phyloP scores from a whole-genome alignment of 2,888 invertebrate species.

The Leucania comma region DNA sequence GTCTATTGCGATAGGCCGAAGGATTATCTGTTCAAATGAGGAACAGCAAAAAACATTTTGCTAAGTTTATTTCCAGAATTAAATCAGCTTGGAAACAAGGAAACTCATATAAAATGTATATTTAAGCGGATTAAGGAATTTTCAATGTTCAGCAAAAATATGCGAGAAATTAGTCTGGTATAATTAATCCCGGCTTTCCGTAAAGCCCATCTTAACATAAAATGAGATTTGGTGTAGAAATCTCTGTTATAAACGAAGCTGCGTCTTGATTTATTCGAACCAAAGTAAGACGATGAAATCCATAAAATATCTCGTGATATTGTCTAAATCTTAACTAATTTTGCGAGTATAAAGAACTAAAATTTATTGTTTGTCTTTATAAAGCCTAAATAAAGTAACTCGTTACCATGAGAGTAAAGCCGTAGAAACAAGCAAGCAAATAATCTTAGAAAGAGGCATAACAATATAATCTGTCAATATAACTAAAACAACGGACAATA shows the following conservation, averaged over 20 bases:
- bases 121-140: conserved; percentile 10
- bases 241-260: conserved; percentile 14
- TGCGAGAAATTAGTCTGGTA: conserved; percentile 9
- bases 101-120: neutral
- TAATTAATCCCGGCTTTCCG: conserved; percentile 33
- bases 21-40: conserved; percentile 25
- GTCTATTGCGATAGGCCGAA: conserved; percentile 37
- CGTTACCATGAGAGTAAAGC: neutral
- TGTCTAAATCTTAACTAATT: neutral
- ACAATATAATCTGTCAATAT: conserved; percentile 1
- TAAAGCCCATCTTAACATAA: conserved; percentile 17
- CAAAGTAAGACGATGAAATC: neutral
- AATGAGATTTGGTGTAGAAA: conserved; percentile 28
- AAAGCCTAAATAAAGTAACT: too few species aligned
- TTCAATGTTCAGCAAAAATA: conserved; percentile 15
- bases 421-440: neutral
- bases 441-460: neutral
- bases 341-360: neutral
- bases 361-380: neutral
- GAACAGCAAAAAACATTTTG: conserved; percentile 16
- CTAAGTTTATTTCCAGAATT: conserved; percentile 20
- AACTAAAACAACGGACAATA: neutral
- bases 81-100: conserved; percentile 3
- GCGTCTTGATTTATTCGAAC: neutral
- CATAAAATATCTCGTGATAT: neutral